Evolutionary conservation across 2,888 invertebrate species (phyloP).

Genomic region (Lumbricus terrestris): DNA sequence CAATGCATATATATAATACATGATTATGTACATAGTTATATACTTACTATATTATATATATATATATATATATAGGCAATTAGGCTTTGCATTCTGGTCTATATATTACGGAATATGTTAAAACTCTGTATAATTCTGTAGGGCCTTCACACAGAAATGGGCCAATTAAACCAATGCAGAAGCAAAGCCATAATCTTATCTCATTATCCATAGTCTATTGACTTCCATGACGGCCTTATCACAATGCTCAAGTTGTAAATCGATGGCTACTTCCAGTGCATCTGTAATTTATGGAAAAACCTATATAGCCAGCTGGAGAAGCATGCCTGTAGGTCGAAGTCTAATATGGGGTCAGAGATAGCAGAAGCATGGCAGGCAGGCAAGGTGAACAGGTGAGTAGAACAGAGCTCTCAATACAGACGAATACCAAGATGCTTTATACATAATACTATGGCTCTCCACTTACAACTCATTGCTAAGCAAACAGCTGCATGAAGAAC

Average conservation of each 20-base stretch:
- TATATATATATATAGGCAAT: no score
- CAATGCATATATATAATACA: no score
- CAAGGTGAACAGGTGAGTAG: neutral
- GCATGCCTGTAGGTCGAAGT: neutral
- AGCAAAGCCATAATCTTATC: neutral
- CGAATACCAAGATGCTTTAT: no score
- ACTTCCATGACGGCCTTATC: neutral
- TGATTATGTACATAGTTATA: no score
- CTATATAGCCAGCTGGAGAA: neutral
- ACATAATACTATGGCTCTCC: neutral
- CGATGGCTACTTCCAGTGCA: neutral
- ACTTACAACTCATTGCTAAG: neutral
- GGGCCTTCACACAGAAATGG: neutral
- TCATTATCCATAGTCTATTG: no score
- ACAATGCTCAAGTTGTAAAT: neutral
- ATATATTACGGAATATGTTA: neutral
- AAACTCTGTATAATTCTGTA: neutral
- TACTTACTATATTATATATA: no score
- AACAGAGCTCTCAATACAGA: neutral
- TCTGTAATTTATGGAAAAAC: no score
- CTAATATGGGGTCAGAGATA: neutral
- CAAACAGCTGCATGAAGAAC: neutral
- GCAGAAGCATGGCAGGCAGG: neutral
- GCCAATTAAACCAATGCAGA: neutral
- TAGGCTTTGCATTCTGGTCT: no score